Conservation (phyloP, 2,113 vertebrate genomes). For the Physeter macrocephalus region DNA sequence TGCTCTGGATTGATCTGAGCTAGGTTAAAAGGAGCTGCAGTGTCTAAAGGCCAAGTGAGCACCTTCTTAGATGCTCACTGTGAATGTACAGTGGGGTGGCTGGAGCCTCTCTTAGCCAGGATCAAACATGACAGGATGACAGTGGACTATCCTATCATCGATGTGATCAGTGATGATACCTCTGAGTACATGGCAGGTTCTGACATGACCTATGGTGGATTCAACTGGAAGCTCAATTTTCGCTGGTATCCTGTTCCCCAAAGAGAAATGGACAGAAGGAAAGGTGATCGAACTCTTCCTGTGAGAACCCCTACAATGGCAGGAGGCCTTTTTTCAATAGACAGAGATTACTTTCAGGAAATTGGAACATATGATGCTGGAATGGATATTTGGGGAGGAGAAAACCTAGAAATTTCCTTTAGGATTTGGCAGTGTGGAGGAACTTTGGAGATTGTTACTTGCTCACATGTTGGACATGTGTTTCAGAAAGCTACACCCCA, state of each 20-base stretch:
- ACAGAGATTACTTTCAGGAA: conserved; percentile 98
- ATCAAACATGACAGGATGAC: conserved; percentile 97
- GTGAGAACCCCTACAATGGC: conserved; percentile 99
- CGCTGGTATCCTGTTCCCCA: conserved; percentile 98
- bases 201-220: conserved; percentile 98
- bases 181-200: conserved; percentile 99
- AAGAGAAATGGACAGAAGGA: conserved; percentile 98
- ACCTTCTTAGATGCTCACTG: conserved; percentile 98
- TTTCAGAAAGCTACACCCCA: conserved; percentile 98
- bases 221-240: conserved; percentile 99
- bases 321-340: conserved; percentile 98
- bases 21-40: conserved; percentile 94
- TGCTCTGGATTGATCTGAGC: conserved; percentile 96
- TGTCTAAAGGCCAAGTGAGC: conserved; percentile 96
- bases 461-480: conserved; percentile 97
- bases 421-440: conserved; percentile 93
- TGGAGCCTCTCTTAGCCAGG: conserved; percentile 94
- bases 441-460: conserved; percentile 97
- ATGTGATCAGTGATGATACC: conserved; percentile 98
- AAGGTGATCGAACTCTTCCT: conserved; percentile 96
- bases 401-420: conserved; percentile 99
- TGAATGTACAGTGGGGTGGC: conserved; percentile 97
- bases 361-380: conserved; percentile 98
- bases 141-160: conserved; percentile 97
- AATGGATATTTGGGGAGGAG: conserved; percentile 99